Evolutionary conservation across 2,113 vertebrate genomes (phyloP), one percentile per base, ranked within the genome.

Genomic region (Otis tarda): DNA sequence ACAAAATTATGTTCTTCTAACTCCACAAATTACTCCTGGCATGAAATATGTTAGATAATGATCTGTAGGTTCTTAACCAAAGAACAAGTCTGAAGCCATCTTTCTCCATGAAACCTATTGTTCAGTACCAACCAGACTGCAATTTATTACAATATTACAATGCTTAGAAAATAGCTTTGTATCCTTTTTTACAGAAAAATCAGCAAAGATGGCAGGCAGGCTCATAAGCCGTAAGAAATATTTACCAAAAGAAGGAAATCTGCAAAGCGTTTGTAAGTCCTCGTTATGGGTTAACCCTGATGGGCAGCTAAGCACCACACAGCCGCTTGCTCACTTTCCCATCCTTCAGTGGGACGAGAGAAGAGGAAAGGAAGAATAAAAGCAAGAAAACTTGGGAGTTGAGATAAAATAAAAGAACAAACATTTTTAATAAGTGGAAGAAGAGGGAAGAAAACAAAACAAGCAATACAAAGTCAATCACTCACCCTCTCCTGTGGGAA

Each of bases 1-100:
- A 45, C 10, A 82, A 81, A 92, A 76, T 79, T 57, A 23, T 47
- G 49, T 92, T 91, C 17, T 77, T 80, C 49, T 64, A 78, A 71
- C 24, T 39, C 53, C 35, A 69, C 19, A 89, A 74, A 89, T 52
- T 81, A 49, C 71, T 89, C 22, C 43, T 75, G 8, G 10, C 59
- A 39, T 39, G 22, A 43, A 71, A 27, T 88, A 52, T 8, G 23
- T n/a, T 67, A 49, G 41, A 41, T 71, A 61, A 61, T 47, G 35
- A 50, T 79, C 63, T 52, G 31, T 31, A 69, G 31, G 4, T 69
- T 91, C 53, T 81, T 60, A 31, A 12, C 33, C 65, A 63, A 73
- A 84, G 45, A 80, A 86, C 6, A 65, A 89, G 5, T 68, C 55
- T 78, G 65, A 90, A 94, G 39, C 13, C 14, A 68, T 63, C 45